phyloP scores from a whole-genome alignment of 2,113 vertebrate genomes.

The Merops nubicus region DNA sequence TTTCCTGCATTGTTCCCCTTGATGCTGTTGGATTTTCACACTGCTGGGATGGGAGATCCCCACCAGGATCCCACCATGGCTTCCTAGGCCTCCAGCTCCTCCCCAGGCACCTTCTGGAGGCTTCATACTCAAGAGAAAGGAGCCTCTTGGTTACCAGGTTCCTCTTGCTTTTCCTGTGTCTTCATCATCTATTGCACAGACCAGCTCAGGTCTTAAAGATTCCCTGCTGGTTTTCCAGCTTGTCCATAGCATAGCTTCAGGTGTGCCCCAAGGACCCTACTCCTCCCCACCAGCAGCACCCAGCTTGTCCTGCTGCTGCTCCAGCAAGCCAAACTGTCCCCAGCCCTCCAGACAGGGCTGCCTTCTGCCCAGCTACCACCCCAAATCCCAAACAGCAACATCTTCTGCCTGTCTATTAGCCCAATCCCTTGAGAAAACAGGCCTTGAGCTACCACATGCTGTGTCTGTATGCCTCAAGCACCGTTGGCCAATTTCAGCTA shows the following conservation, averaged over 20 bases:
- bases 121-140: background rate
- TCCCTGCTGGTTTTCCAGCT: background rate
- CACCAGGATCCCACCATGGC: background rate
- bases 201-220: background rate
- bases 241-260: background rate
- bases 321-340: background rate
- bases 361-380: background rate
- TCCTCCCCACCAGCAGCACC: background rate
- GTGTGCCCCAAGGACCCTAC: background rate
- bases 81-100: background rate
- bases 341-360: fast-evolving
- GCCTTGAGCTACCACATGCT: fast-evolving
- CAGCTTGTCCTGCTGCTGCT: background rate
- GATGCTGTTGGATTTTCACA: background rate
- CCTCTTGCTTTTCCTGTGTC: background rate
- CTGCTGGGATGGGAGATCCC: background rate
- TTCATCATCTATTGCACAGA: background rate
- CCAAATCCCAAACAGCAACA: background rate
- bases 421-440: background rate
- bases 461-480: background rate
- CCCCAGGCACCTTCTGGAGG: background rate
- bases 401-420: background rate
- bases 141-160: background rate
- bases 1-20: background rate
- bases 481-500: background rate